Conservation (phyloP, 2,113 vertebrate species). For the Stomatorhinus ivindoensis region DNA sequence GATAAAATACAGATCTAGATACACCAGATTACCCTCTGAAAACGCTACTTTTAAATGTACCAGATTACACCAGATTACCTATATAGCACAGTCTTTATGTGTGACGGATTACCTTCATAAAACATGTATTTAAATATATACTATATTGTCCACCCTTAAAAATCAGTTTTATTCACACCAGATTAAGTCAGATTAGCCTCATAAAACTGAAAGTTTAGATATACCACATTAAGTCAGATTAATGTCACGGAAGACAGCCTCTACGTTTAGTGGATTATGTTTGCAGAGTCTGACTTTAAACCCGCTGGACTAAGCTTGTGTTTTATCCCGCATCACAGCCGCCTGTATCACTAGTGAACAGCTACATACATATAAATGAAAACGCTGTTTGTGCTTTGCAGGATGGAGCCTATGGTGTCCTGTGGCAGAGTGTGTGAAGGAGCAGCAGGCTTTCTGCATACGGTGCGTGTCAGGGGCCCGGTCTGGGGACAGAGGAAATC, state of each 20-base stretch:
- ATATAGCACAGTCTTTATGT: neutral
- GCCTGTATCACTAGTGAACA: neutral
- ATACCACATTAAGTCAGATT: neutral
- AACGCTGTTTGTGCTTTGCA: neutral
- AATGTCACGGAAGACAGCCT: neutral
- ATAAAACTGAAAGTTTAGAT: neutral
- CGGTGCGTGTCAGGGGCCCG: neutral
- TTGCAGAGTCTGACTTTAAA: neutral
- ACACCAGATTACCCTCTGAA: neutral
- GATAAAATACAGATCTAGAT: slow-evolving; percentile 17
- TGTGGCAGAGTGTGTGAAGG: neutral
- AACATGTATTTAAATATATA: neutral
- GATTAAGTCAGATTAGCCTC: neutral
- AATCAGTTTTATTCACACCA: neutral
- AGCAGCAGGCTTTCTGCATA: neutral
- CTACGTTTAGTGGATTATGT: neutral
- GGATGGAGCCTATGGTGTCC: neutral
- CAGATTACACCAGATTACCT: slow-evolving; percentile 7
- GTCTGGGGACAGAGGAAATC: neutral
- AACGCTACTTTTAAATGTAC: neutral
- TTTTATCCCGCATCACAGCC: neutral
- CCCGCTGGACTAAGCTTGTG: neutral
- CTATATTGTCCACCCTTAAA: neutral
- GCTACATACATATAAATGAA: neutral
- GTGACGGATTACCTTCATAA: neutral